Evolutionary conservation across 37 sponge, comb jelly and placozoan genomes (phyloP).

Genomic region (Crambe crambe): DNA sequence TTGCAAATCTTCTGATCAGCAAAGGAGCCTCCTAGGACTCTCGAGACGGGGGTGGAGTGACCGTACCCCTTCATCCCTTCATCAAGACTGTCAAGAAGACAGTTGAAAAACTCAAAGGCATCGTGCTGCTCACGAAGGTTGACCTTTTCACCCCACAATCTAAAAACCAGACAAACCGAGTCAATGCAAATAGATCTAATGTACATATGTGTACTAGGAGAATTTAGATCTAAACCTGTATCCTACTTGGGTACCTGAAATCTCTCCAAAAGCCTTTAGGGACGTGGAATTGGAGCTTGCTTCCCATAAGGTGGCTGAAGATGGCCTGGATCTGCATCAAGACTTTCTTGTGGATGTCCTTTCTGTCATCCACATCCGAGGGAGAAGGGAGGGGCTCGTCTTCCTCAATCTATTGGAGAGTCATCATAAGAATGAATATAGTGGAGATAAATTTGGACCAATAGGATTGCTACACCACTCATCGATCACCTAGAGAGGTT

Average conservation of each 20-base stretch:
- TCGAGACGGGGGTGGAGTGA: conserved; percentile 26
- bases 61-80: conserved; percentile 82
- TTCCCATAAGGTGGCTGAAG: conserved; percentile 85
- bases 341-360: conserved; percentile 76
- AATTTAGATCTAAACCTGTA: too few relatives aligned
- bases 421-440: too few relatives aligned
- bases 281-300: conserved; percentile 82
- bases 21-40: conserved; percentile 88
- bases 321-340: conserved; percentile 88
- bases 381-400: conserved; percentile 28
- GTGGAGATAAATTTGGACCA: too few relatives aligned
- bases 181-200: too few relatives aligned
- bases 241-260: too few relatives aligned
- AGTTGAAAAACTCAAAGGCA: conserved; percentile 99
- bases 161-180: conserved; percentile 16
- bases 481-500: too few relatives aligned
- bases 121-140: conserved; percentile 97
- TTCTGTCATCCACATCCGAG: conserved; percentile 31
- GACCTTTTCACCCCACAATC: conserved; percentile 90
- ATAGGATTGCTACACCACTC: background rate
- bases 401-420: background rate
- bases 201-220: too few relatives aligned
- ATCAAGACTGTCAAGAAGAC: conserved; percentile 91
- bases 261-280: conserved; percentile 94
- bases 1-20: conserved; percentile 99